Evolutionary conservation across 2,797 vertebrate species (phyloP), one percentile per base, ranked within the genome.

Genomic region (Hoplostethus atlanticus): DNA sequence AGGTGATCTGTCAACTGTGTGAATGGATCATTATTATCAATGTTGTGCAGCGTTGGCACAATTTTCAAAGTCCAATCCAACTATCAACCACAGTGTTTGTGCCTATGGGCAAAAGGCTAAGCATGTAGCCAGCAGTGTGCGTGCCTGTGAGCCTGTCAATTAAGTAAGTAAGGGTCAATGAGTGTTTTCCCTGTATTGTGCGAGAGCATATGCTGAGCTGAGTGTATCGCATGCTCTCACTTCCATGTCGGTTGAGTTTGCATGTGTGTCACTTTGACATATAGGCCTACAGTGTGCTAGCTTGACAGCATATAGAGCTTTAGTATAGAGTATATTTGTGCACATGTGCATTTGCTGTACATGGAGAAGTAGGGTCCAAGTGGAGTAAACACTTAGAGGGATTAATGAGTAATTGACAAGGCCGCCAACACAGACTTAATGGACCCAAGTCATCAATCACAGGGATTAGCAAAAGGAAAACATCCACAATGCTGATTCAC

Each of bases 361-460:
- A 46, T 2, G 60, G 48, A 58, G 66, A 76, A 64, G 40, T 21
- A 48, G 56, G 17, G 15, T 44, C 17, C 42, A 68, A 76, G 77
- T 72, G 63, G 84, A 76, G 78, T 84, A 87, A 88, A 90, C 83
- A 87, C 75, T 80, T 64, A 64, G 71, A 74, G 28, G 80, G 88
- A 91, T 90, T 91, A 89, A 89, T 86, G 81, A 83, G 76, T 84
- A 84, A 90, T 83, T 84, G 78, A 88, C 86, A 87, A 71, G 48
- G 12, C 72, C 4, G 66, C 84, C 88, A 84, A 86, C 83, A 83
- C 65, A 54, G 85, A 78, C 63, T 84, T 91, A 89, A 89, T 85
- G 80, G 77, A 91, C 66, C 64, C 58, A 51, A 83, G 76, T 81
- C 88, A 89, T 89, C 86, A 89, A 87, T 91, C 87, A 86, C 80